Evolutionary conservation across 1,140 invertebrate genomes (phyloP), one percentile per base, ranked within the genome.

Genomic region (Diabrotica undecimpunctata): DNA sequence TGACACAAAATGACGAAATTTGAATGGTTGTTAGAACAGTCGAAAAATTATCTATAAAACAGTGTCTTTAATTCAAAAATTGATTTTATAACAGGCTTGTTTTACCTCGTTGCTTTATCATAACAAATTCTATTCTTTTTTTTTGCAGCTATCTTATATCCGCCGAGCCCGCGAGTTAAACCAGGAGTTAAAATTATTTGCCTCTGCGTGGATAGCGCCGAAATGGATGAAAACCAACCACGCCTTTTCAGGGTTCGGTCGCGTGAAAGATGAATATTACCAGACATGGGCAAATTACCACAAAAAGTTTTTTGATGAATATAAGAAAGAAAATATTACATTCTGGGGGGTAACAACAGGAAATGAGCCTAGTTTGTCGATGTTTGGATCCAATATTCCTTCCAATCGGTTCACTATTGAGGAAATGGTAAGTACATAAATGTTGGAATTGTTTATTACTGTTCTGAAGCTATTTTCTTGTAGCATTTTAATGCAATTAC

Each of bases 201-300:
- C 84, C 0, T 84, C 87, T 11, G 85, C 92, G 0, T 97, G 96
- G 96, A 89, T 88, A 63, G 85, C 95, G 0, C 96, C 96, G 0
- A 78, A 82, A 7, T 98, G 95, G 95, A 97, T 98, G 95, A 98
- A 97, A 80, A 90, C 87, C 0, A 93, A 91, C 72, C 81, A 88
- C 25, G 79, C 77, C 58, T 86, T 83, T 72, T 81, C 80, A 7
- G 86, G 85, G 70, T 83, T 72, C 72, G 84, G 83, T 46, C 75
- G 75, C 39, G 75, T 97, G 0, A 86, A 86, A 67, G 77, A 79
- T n/a, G 54, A 63, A 25, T 54, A 66, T 36, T 75, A 70, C 53
- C 70, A 74, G 54, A 84, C 91, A 0, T 97, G 95, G 95, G 74
- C 74, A 37, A 51, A 75, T 53, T 76, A 76, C 63, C 70, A 67